phyloP scores from a whole-genome alignment of 2,113 vertebrate species.

The Hirundichthys speculiger region DNA sequence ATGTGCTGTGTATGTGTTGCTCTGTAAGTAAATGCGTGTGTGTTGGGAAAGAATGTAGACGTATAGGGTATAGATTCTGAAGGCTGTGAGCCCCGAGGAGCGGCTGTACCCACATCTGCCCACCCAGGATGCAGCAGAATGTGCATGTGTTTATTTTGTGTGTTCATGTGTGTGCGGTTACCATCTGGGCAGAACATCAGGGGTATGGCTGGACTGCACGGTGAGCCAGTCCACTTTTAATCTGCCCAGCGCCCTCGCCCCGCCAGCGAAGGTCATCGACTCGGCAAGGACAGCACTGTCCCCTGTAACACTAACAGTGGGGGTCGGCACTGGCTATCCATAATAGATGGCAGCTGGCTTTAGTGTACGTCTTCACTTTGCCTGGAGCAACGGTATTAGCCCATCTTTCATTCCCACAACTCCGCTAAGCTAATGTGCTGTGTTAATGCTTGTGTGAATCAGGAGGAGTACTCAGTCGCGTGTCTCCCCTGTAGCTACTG shows the following conservation, averaged over 20 bases:
- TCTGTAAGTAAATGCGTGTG: conserved; percentile 14
- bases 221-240: conserved; percentile 80
- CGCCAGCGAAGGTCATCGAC: conserved; percentile 74
- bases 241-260: conserved; percentile 75
- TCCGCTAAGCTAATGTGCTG: conserved; percentile 75
- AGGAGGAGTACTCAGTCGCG: conserved; percentile 69
- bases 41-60: conserved; percentile 24
- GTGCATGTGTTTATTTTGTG: conserved; percentile 4
- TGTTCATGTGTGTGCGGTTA: conserved; percentile 53
- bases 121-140: conserved; percentile 64
- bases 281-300: conserved; percentile 76
- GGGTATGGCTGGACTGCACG: conserved; percentile 76
- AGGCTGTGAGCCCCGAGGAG: conserved; percentile 64
- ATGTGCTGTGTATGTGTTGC: conserved; percentile 37
- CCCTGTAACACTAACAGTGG: conserved; percentile 70
- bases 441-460: conserved; percentile 76
- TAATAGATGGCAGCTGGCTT: conserved; percentile 81
- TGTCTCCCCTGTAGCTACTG: conserved; percentile 67
- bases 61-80: conserved; percentile 46
- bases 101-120: conserved; percentile 69
- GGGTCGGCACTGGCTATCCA: conserved; percentile 72
- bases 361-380: conserved; percentile 79
- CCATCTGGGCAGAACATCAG: conserved; percentile 81
- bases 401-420: conserved; percentile 77
- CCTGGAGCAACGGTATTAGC: conserved; percentile 70